Base-by-base conservation (phyloP, 1,140 invertebrate species). In the Heliothis virescens region DNA sequence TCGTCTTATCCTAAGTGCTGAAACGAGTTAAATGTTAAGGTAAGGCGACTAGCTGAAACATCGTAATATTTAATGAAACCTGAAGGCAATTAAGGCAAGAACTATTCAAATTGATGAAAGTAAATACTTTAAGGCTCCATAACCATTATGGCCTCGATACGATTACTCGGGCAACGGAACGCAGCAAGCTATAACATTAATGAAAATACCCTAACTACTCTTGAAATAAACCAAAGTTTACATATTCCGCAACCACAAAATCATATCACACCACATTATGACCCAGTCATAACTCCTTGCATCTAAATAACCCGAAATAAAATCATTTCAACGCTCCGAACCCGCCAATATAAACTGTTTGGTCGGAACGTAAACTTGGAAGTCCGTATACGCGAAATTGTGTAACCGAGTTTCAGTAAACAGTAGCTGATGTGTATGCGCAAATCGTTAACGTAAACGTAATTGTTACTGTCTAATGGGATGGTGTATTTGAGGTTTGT, bases 361-460 rank as follows among this genome's bases (percentile, higher is more conserved):
- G 52, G 15, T 15, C 34, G 72, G 48, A 74, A 75, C 55, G 57
- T 75, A 75, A 75, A 75, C 72, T 47, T 60, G 57, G 7, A 48
- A 75, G 72, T 60, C 72, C 10, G 55, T 18, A 50, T 29, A 47
- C 16, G 41, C 57, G 29, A 71, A 75, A 75, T 75, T 75, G 57
- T 62, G 72, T 75, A 75, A 75, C 57, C 41, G 57, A 48, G 12
- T 57, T 75, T 75, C 12, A 29, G 72, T 59, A 75, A 75, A 75
- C 57, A 62, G 18, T 29, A 48, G 57, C 21, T 50, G 16, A 18
- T 34, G 55, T 75, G 72, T 75, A n/a, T 75, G 57, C 52, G n/a
- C 53, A 57, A 55, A 15, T 16, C 26, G 52, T 72, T 72, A 72
- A 72, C 67, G 69, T 13, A 12, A 55, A 57, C 69, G 69, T 72